Base-by-base conservation (phyloP, 2,888 invertebrate genomes). In the Nomada hirtipes region DNA sequence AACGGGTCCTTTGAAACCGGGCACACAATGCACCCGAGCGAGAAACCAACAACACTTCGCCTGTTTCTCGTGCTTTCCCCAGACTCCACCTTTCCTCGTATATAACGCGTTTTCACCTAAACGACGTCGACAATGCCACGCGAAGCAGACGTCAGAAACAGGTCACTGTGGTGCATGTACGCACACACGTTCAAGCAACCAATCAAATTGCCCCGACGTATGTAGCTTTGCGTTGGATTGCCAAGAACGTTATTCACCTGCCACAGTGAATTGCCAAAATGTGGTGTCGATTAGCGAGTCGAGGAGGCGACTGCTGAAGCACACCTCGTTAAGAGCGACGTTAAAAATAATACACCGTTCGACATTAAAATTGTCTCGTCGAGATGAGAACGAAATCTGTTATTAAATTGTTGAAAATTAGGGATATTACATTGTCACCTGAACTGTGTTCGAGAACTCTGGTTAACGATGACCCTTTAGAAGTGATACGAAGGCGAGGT, bases 131-230 rank as follows among this genome's bases (percentile, higher is more conserved):
- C 81, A 82, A 76, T 68, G 70, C 70, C 72, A 70, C 76, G 80
- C 44, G 83, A 77, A 79, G 82, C 82, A 61, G 59, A 84, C 81
- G 87, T 87, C 87, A 87, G 79, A 79, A 75, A 65, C 87, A 87
- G 87, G 78, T 79, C 83, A 78, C 76, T 76, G 47, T 50, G 59
- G 74, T 53, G 74, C 76, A 76, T 74, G 60, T 61, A 78, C 70
- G 64, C 53, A 61, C 76, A 71, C 75, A 79, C 72, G 78, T 83
- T 83, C 65, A 78, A n/a, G 64, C 79, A 60, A 79, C 86, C 82
- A 83, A 86, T 86, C 87, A 84, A 87, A 78, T 71, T 78, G 86
- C 74, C 86, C 50, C 74, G 72, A 60, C 82, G 70, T 47, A 15
- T 47, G 47, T 70, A 70, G 80, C 82, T 79, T 80, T 75, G 80